Percentiles rank a stretch among this genome's conserved stretches.
Conservation (phyloP, 1,140 invertebrate genomes). For the Nephotettix cincticeps region DNA sequence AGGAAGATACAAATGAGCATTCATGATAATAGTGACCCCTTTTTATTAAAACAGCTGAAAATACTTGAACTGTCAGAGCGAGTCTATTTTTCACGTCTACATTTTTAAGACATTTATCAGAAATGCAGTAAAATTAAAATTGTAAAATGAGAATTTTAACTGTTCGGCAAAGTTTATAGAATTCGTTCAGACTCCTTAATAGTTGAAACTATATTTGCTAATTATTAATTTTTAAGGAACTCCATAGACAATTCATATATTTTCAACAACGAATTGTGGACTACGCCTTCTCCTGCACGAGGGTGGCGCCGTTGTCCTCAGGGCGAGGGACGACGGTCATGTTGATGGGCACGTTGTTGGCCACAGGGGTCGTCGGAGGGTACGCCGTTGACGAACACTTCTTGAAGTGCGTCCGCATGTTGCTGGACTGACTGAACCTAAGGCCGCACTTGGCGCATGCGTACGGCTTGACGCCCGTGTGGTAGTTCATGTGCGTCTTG, state of each 20-base stretch:
- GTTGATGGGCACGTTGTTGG: background rate
- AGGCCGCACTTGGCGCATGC: constrained; percentile 52
- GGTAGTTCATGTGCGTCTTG: constrained; percentile 63
- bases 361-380: background rate
- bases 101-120: no score
- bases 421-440: constrained; percentile 51
- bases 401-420: constrained; percentile 42
- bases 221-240: background rate
- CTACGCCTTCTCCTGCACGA: background rate
- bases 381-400: constrained; percentile 33
- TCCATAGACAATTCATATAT: background rate
- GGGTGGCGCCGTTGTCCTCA: background rate
- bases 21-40: no score
- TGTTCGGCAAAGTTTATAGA: background rate
- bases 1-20: no score
- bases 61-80: no score
- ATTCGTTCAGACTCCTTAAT: background rate
- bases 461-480: constrained; percentile 56
- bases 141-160: background rate
- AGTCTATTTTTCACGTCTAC: no score
- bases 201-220: background rate
- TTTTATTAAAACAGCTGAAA: no score
- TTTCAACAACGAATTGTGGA: background rate
- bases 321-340: background rate
- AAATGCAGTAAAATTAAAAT: no score